These are phyloP conservation scores for Melopsittacus undulatus DNA, from an alignment of 2,797 vertebrate genomes.

Conservation along the genomic window DNA sequence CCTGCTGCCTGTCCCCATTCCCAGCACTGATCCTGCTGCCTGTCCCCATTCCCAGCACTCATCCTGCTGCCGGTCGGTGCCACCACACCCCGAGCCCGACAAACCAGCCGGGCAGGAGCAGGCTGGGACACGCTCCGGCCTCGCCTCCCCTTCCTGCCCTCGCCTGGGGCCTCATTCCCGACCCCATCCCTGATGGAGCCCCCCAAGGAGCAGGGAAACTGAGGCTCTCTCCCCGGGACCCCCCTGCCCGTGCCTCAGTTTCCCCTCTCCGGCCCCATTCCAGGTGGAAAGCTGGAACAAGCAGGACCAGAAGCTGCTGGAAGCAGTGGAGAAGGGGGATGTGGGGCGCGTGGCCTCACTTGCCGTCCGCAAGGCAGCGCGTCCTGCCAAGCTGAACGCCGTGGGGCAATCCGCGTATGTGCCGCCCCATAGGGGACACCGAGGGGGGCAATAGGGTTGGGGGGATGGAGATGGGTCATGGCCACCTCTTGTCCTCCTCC, in stretches of 20 bases:
- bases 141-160: neutral
- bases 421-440: neutral
- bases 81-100: neutral
- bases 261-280: neutral
- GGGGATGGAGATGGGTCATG: neutral
- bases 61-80: too few relatives aligned
- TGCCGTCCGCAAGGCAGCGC: slow-evolving; percentile 63
- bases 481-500: neutral
- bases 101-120: slow-evolving; percentile 1
- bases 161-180: too few relatives aligned
- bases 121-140: neutral
- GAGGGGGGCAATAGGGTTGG: neutral
- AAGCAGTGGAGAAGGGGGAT: slow-evolving; percentile 74
- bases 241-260: neutral
- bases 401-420: slow-evolving; percentile 78
- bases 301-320: slow-evolving; percentile 77
- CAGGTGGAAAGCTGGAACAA: slow-evolving; percentile 77
- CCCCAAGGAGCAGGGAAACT: neutral
- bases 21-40: neutral
- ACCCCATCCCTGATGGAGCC: neutral
- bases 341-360: slow-evolving; percentile 68
- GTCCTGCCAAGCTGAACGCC: slow-evolving; percentile 74
- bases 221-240: too few relatives aligned
- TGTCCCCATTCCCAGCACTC: too few relatives aligned
- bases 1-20: too few relatives aligned